phyloP scores from a whole-genome alignment of 2,797 vertebrate species.

The Martes flavigula region DNA sequence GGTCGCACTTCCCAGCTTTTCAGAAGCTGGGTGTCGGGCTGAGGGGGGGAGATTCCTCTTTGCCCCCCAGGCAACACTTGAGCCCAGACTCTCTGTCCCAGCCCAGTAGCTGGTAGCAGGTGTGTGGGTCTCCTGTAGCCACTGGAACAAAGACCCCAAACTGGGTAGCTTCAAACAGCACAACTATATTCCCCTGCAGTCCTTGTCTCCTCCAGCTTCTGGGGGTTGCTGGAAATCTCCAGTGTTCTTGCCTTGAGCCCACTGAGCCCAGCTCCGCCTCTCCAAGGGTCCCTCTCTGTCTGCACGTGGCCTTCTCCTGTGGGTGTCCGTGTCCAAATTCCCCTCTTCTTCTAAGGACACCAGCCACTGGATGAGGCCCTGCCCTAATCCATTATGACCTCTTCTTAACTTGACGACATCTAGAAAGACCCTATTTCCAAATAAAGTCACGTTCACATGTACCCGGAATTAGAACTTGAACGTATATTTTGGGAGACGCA shows the following conservation, averaged over 20 bases:
- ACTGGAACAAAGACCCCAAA: background rate
- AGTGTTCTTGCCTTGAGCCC: background rate
- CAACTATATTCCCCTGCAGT: rapidly evolving
- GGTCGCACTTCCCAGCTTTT: rapidly evolving
- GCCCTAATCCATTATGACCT: background rate
- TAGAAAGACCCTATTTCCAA: background rate
- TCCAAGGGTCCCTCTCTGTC: no score
- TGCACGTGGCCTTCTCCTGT: rapidly evolving
- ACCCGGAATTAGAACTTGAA: background rate
- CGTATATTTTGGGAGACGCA: rapidly evolving
- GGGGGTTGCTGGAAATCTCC: rapidly evolving
- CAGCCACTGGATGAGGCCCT: no score
- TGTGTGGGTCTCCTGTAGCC: rapidly evolving
- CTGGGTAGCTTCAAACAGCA: background rate
- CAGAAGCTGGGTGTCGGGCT: background rate
- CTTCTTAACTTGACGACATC: background rate
- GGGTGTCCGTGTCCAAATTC: rapidly evolving
- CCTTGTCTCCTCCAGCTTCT: background rate
- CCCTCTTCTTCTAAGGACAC: background rate
- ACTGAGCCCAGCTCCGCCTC: background rate
- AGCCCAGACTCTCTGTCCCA: background rate
- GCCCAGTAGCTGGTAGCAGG: rapidly evolving
- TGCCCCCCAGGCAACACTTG: rapidly evolving
- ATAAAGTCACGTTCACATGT: background rate
- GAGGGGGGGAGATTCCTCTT: background rate